Evolutionary conservation across 2,797 vertebrate genomes (phyloP), one percentile per base, ranked within the genome.

Genomic region (Bovichtus variegatus): DNA sequence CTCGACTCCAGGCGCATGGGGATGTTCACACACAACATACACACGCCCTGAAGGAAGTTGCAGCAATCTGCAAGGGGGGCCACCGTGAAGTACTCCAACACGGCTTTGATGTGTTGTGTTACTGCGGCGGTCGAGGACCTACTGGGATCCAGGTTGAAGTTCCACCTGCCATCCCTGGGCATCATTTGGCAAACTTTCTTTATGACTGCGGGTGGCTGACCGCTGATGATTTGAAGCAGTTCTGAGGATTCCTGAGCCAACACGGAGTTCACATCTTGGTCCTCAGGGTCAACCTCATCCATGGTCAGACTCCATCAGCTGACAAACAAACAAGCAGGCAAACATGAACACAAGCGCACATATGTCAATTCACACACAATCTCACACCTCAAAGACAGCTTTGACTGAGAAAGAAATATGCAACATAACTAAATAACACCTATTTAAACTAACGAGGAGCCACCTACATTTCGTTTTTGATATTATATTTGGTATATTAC

Each of bases 1-100:
- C 12, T 84, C 0, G 92, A 92, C 79, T 98, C 98, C 73, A 97
- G 90, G 0, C 84, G 76, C 87, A 99, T 90, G 0, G 97, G 97
- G 12, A 98, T 94, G 38, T 91, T 81, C 0, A 93, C 87, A 63
- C 94, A 94, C 2, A 95, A 81, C 74, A 96, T 88, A 71, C 95
- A 97, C 66, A 97, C 9, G 0, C 68, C 85, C 19, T 93, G 79
- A 1, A 96, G 87, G 76, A 99, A 97, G 1, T 27, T 46, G 3
- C 82, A 8, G 92, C 96, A 97, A 1, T 76, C 80, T n/a, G 50
- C 54, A 0, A 2, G n/a, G 0, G 83, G 83, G 1, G 92, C 90
- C 2, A 6, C 1, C 1, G 40, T 71, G 75, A 97, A 92, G 75
- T 90, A 77, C 0, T 82, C 77, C 41, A 99, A 89, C 58, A 97